Percentiles rank a stretch among this genome's conserved stretches.
Conservation (phyloP, 2,888 invertebrate genomes). For the Bibio marci region DNA sequence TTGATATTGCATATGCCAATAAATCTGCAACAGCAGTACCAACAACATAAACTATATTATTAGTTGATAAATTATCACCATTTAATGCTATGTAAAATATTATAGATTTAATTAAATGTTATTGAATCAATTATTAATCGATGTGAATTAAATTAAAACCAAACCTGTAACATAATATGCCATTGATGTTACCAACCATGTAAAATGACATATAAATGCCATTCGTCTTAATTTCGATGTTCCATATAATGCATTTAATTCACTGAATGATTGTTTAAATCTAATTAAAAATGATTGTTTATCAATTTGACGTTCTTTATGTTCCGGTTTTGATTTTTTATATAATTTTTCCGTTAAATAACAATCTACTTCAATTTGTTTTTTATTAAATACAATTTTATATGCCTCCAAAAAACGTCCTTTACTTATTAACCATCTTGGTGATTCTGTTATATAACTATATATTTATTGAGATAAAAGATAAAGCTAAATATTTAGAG, state of each 20-base stretch:
- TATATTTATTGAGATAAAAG: not conserved
- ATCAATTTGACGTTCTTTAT: no score
- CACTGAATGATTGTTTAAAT: conserved; percentile 22
- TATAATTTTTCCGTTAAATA: conserved; percentile 10
- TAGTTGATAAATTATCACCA: conserved; percentile 33
- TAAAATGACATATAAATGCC: conserved; percentile 28
- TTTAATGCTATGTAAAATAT: conserved; percentile 29
- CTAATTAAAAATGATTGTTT: conserved; percentile 8
- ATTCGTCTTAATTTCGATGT: conserved; percentile 21
- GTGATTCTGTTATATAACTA: conserved; percentile 30
- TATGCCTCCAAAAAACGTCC: conserved; percentile 30
- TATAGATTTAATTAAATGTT: not conserved
- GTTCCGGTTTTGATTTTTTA: conserved; percentile 3
- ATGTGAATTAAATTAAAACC: no score
- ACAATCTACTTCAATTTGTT: no score
- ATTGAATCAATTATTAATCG: not conserved
- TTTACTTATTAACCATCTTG: conserved; percentile 35
- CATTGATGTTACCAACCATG: conserved; percentile 27
- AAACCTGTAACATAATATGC: conserved; percentile 26
- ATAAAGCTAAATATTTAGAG: no score
- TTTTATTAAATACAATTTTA: conserved; percentile 23
- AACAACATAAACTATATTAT: conserved; percentile 32
- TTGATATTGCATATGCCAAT: conserved; percentile 34
- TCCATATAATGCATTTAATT: conserved; percentile 22
- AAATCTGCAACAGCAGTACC: conserved; percentile 35